These are phyloP conservation scores for Hephaestus fuliginosus DNA, from an alignment of 2,797 vertebrate genomes.

Conservation along the genomic window DNA sequence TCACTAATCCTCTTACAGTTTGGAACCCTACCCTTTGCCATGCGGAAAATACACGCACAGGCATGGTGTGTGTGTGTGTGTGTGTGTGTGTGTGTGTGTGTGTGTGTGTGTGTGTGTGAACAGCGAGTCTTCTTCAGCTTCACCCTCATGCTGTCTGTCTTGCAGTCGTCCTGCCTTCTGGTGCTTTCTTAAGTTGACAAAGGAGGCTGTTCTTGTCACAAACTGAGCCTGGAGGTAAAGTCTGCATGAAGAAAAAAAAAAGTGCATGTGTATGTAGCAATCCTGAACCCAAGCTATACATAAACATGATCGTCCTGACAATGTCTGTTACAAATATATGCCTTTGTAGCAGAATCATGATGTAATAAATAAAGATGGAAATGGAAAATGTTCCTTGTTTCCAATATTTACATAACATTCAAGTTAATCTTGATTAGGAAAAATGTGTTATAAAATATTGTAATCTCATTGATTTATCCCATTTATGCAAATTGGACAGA, in stretches of 20 bases:
- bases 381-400: not conserved
- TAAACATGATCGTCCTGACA: slow-evolving; percentile 13
- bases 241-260: slow-evolving; percentile 32
- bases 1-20: slow-evolving; percentile 89
- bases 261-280: not conserved
- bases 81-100: slow-evolving; percentile 38
- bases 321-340: not conserved
- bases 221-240: slow-evolving; percentile 57
- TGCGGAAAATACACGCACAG: slow-evolving; percentile 62
- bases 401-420: not conserved
- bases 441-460: too few relatives aligned
- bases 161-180: slow-evolving; percentile 63
- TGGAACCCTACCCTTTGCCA: slow-evolving; percentile 84
- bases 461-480: too few relatives aligned
- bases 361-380: not conserved
- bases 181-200: slow-evolving; percentile 74
- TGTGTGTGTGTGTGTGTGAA: slow-evolving; percentile 37
- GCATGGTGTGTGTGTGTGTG: slow-evolving; percentile 15
- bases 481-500: too few relatives aligned
- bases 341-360: not conserved
- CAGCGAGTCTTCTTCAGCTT: slow-evolving; percentile 69
- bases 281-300: slow-evolving; percentile 24
- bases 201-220: slow-evolving; percentile 69
- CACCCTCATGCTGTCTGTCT: slow-evolving; percentile 62
- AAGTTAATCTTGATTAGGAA: not conserved